Evolutionary conservation across 2,797 vertebrate species (phyloP).

Genomic region (Furcifer pardalis): DNA sequence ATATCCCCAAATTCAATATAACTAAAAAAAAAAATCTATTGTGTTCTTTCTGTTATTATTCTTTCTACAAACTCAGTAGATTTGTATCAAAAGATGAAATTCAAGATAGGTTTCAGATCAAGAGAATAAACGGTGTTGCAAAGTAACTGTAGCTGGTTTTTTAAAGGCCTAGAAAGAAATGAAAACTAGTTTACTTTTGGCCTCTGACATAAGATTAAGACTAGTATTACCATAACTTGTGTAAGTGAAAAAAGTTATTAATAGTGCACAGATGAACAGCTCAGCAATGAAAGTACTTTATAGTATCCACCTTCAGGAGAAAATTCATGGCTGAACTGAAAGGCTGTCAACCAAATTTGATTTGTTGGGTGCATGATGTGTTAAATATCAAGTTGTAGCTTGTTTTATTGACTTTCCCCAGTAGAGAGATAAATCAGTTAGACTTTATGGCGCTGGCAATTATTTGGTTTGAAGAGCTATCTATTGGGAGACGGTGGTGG

Average conservation of each 20-base stretch:
- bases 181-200: not conserved
- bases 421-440: slow-evolving; percentile 50
- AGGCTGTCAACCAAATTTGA: slow-evolving; percentile 34
- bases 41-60: not conserved
- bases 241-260: not conserved
- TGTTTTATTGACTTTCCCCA: slow-evolving; percentile 52
- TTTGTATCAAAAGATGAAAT: accelerated
- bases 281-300: not conserved
- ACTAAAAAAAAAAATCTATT: accelerated
- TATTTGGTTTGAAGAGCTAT: slow-evolving; percentile 39
- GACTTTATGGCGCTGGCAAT: slow-evolving; percentile 43
- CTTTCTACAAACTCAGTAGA: not conserved
- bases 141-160: not conserved
- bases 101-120: not conserved
- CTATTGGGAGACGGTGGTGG: slow-evolving; percentile 29
- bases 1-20: not conserved
- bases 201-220: not conserved
- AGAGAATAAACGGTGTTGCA: not conserved
- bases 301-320: slow-evolving; percentile 17
- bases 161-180: not conserved
- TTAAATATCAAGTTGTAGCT: slow-evolving; percentile 35
- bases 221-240: not conserved
- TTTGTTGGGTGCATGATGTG: slow-evolving; percentile 51
- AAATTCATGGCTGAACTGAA: slow-evolving; percentile 36
- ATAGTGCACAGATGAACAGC: not conserved